These are phyloP conservation scores for Ditula angustiorana DNA, from an alignment of 2,888 invertebrate genomes.

Conservation along the genomic window DNA sequence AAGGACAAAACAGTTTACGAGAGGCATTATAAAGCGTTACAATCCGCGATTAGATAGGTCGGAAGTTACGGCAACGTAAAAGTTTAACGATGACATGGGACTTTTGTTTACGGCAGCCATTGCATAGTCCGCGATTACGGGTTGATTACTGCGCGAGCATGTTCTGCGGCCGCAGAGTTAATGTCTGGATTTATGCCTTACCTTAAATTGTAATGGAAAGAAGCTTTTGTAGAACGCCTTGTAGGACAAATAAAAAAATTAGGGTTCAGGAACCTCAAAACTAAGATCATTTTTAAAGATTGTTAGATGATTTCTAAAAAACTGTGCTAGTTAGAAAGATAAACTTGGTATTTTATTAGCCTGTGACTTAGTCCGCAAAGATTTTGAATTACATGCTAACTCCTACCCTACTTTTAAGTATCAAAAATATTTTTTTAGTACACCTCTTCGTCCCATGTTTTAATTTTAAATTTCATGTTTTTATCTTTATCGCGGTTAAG, in stretches of 20 bases:
- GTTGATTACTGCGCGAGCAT: constrained; percentile 17
- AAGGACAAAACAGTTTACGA: constrained; percentile 33
- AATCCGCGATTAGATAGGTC: constrained; percentile 34
- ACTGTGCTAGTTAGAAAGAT: too few species aligned
- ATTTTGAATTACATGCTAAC: too few species aligned
- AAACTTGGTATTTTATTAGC: too few species aligned
- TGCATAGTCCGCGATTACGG: constrained; percentile 6
- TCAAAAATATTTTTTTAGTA: too few species aligned
- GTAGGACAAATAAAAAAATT: neutral
- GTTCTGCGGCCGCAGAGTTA: constrained; percentile 11
- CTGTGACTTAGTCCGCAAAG: too few species aligned
- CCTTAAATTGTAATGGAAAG: neutral
- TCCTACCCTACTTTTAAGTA: too few species aligned
- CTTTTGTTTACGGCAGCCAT: constrained; percentile 30
- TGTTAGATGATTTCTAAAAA: too few species aligned
- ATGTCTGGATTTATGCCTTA: constrained; percentile 5
- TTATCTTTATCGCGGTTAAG: too few species aligned
- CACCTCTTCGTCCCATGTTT: too few species aligned
- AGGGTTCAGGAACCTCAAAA: too few species aligned
- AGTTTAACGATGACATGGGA: constrained; percentile 36
- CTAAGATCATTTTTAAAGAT: too few species aligned
- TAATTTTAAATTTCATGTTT: too few species aligned
- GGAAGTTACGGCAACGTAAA: constrained; percentile 35
- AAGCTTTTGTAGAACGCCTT: neutral
- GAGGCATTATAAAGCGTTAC: constrained; percentile 35